Percentiles rank a stretch among this genome's conserved stretches.
These are phyloP conservation scores for Dicerorhinus sumatrensis DNA, from an alignment of 2,113 vertebrate genomes.

Conservation along the genomic window DNA sequence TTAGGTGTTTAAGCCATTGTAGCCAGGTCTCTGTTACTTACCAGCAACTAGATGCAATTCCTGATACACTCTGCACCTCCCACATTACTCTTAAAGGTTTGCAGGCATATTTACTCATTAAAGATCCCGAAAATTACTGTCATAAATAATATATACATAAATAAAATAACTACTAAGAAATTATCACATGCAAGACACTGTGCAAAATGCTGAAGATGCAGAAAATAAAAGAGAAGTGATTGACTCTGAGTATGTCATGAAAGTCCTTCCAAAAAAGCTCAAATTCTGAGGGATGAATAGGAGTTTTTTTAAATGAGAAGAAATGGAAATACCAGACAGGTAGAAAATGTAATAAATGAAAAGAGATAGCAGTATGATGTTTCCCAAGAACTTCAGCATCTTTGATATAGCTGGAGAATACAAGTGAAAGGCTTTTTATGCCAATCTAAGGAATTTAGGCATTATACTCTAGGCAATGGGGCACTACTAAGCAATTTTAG, in stretches of 20 bases:
- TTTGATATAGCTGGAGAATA: not conserved
- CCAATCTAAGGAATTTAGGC: not conserved
- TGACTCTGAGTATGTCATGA: not conserved
- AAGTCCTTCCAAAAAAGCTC: not conserved
- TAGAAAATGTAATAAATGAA: not conserved
- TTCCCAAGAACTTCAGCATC: not conserved
- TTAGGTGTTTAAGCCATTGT: not conserved
- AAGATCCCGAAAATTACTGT: not conserved
- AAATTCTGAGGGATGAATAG: not conserved
- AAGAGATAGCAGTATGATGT: not conserved
- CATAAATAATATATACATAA: not conserved
- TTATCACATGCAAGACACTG: not conserved
- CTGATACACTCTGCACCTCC: not conserved
- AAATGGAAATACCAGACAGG: not conserved
- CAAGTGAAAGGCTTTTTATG: not conserved
- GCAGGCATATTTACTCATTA: not conserved
- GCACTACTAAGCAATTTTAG: not conserved
- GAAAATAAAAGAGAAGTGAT: not conserved
- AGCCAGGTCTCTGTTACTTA: not conserved
- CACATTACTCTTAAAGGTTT: not conserved
- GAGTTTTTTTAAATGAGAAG: conserved; percentile 27
- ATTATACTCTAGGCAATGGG: not conserved
- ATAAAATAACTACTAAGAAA: not conserved
- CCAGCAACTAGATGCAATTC: not conserved
- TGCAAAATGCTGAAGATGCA: not conserved